Evolutionary conservation across 2,797 vertebrate genomes (phyloP).

Genomic region (Takifugu ocellatus): DNA sequence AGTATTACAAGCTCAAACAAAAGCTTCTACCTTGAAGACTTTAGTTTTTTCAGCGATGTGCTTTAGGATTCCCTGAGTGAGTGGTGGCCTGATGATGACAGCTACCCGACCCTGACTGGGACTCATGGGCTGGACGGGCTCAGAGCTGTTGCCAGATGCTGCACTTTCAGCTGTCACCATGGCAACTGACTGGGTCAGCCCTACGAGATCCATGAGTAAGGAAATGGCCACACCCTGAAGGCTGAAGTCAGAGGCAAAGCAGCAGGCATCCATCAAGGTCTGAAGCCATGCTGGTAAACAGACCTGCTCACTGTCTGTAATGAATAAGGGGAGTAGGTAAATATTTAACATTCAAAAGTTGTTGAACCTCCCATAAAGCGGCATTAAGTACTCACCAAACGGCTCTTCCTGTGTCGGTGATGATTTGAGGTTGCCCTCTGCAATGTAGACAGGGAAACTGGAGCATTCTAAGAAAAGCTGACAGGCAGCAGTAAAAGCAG

Average conservation of each 20-base stretch:
- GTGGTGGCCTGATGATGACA: constrained; percentile 94
- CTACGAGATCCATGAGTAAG: constrained; percentile 94
- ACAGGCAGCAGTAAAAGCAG: constrained; percentile 92
- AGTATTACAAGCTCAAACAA: background rate
- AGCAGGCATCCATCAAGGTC: constrained; percentile 92
- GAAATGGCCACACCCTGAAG: constrained; percentile 90
- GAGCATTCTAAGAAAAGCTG: constrained; percentile 98
- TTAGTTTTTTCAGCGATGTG: constrained; percentile 92
- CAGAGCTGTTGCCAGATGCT: constrained; percentile 67
- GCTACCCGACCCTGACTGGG: constrained; percentile 96
- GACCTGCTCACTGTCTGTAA: constrained; percentile 82
- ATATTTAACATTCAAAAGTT: too few relatives aligned
- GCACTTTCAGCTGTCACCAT: constrained; percentile 88
- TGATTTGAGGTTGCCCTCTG: constrained; percentile 90
- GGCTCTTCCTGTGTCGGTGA: constrained; percentile 80
- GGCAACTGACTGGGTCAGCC: constrained; percentile 91
- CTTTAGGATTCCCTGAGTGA: constrained; percentile 92
- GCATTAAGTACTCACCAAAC: constrained; percentile 51
- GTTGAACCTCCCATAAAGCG: background rate
- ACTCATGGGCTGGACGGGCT: constrained; percentile 85
- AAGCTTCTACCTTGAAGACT: constrained; percentile 89
- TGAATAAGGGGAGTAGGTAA: constrained; percentile 1
- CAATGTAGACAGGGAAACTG: constrained; percentile 97
- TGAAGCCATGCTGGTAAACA: constrained; percentile 89
- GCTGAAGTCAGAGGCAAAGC: constrained; percentile 84